These are phyloP conservation scores for Burhinus bistriatus DNA, from an alignment of 2,113 vertebrate species.

Conservation along the genomic window DNA sequence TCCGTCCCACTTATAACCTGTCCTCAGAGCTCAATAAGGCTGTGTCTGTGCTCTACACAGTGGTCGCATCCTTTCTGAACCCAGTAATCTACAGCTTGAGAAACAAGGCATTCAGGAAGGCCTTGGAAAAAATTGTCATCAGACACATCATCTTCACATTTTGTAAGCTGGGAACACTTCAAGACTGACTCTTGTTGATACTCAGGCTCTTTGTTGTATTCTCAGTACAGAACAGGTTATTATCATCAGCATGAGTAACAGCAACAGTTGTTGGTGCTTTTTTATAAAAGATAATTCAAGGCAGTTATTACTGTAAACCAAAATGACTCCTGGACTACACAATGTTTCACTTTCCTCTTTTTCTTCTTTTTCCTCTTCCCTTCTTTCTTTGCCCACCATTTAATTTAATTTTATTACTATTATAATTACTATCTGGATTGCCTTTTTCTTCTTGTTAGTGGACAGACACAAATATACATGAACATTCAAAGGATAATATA, in stretches of 20 bases:
- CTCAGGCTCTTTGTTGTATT: not conserved
- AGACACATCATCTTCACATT: not conserved
- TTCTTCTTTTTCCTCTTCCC: not conserved
- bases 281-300: not conserved
- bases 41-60: conserved; percentile 34
- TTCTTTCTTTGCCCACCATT: not conserved
- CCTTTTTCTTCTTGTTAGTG: not conserved
- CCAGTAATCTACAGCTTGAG: conserved; percentile 51
- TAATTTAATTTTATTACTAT: not conserved
- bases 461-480: not conserved
- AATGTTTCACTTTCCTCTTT: not conserved
- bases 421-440: not conserved
- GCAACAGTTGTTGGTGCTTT: not conserved
- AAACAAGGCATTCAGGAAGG: not conserved
- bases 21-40: conserved; percentile 8
- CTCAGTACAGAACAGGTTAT: not conserved
- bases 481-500: not conserved
- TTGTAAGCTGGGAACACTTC: not conserved
- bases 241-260: not conserved
- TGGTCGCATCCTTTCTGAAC: conserved; percentile 51
- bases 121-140: not conserved
- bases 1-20: conserved; percentile 14
- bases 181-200: not conserved
- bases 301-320: not conserved
- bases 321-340: not conserved